Conservation (phyloP, 2,113 vertebrate genomes). For the Lamprologus speciosus region DNA sequence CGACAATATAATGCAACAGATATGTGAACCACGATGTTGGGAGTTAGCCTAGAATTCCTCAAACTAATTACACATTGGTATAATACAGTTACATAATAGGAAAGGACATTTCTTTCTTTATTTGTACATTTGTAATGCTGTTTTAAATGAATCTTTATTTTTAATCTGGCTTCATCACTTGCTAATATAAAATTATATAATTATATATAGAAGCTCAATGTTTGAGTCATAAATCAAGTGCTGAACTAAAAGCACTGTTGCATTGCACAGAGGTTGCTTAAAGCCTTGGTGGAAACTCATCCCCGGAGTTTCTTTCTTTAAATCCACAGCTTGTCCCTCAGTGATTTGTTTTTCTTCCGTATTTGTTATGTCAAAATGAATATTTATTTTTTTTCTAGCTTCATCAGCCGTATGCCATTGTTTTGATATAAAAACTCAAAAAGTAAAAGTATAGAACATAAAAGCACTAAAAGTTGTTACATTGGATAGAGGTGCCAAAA, state of each 20-base stretch:
- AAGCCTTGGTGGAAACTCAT: not conserved
- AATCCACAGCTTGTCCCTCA: not conserved
- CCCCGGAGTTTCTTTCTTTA: not conserved
- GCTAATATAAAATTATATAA: not conserved
- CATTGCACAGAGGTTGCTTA: not conserved
- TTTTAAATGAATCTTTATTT: not conserved
- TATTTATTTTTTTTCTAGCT: not conserved
- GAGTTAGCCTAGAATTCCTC: not conserved
- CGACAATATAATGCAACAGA: not conserved
- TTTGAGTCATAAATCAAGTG: not conserved
- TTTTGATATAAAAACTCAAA: not conserved
- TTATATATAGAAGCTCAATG: not conserved
- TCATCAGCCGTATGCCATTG: not conserved
- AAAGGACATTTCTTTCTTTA: not conserved
- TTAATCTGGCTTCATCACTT: not conserved
- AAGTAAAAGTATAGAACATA: not conserved
- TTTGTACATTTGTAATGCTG: not conserved
- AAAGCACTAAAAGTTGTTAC: not conserved
- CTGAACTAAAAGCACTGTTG: not conserved
- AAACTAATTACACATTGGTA: not conserved
- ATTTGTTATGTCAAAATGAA: not conserved
- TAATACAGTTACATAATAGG: not conserved
- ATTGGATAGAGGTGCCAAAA: not conserved
- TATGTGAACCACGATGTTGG: not conserved
- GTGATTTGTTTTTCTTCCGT: not conserved